A percentile compares a stretch with the other conserved stretches of the same genome.
phyloP scores from a whole-genome alignment of 1,140 invertebrate genomes.

The Drosophila orena region DNA sequence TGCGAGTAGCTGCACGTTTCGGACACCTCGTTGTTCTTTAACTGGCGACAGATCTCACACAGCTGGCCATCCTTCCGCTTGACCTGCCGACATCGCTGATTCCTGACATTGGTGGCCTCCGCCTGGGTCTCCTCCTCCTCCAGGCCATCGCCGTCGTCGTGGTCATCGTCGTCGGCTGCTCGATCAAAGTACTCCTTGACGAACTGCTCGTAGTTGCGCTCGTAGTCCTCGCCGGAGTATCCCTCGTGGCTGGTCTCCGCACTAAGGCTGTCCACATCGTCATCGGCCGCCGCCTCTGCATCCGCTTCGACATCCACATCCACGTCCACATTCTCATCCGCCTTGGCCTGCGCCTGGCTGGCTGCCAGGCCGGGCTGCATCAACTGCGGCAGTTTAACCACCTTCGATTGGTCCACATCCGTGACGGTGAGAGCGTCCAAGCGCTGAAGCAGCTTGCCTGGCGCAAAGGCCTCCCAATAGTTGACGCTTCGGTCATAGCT shows the following conservation, averaged over 20 bases:
- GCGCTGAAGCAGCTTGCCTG: slow-evolving; percentile 64
- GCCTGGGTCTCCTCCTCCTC: slow-evolving; percentile 32
- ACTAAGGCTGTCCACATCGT: slow-evolving; percentile 30
- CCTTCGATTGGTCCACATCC: slow-evolving; percentile 14
- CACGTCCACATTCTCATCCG: slow-evolving; percentile 28
- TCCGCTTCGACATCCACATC: slow-evolving; percentile 19
- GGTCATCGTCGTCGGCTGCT: slow-evolving; percentile 15
- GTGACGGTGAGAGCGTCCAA: slow-evolving; percentile 39
- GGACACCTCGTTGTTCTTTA: slow-evolving; percentile 62
- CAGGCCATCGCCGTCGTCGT: slow-evolving; percentile 1
- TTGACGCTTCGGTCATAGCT: slow-evolving; percentile 60
- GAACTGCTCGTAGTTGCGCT: slow-evolving; percentile 74
- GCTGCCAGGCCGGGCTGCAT: slow-evolving; percentile 1
- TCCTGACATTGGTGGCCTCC: slow-evolving; percentile 41
- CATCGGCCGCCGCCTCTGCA: slow-evolving; percentile 4
- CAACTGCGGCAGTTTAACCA: background rate
- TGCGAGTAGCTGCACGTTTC: slow-evolving; percentile 75
- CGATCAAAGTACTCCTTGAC: slow-evolving; percentile 73
- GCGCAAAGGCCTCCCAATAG: slow-evolving; percentile 72
- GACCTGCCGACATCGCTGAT: slow-evolving; percentile 22
- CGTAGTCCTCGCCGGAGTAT: slow-evolving; percentile 67
- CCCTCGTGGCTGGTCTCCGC: slow-evolving; percentile 41
- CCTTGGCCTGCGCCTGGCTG: slow-evolving; percentile 36
- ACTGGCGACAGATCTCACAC: slow-evolving; percentile 65
- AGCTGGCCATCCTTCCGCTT: slow-evolving; percentile 48